Base-by-base conservation (phyloP, 2,888 invertebrate species). In the Netelia melanura region DNA sequence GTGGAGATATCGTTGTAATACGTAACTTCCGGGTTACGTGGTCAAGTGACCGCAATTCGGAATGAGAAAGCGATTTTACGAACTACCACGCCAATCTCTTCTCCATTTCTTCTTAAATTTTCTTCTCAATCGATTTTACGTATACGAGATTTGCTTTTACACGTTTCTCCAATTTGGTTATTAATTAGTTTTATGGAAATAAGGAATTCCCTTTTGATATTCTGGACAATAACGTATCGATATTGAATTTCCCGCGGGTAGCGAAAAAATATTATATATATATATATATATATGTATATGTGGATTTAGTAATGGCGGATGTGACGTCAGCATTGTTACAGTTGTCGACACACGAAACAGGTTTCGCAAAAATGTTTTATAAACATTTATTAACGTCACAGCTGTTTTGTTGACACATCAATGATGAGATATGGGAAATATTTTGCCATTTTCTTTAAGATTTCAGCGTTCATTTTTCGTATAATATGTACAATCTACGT, bases 1-100 rank as follows among this genome's bases (percentile, higher is more conserved):
- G 92, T 92, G 92, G 92, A 92, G 90, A 89, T 90, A 77, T 85
- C 64, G 62, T 78, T 38, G 62, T 58, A 78, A 72, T 72, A 74
- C 77, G 74, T 82, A 85, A 89, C 82, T 91, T 92, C 92, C 92
- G 90, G 91, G 78, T 81, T 91, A 90, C 91, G 91, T 91, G 91
- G 90, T 91, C 90, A 75, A 80, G 25, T 78, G 61, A 83, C 83
- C 83, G 80, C 64, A 38, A 67, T 80, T 80, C 58, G 48, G 67
- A 80, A n/a, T 25, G 14, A 58, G 56, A 67, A 56, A 30, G 17
- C 10, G n/a, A 76, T 21, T 64, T 74, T 74, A 61, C 61, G 61
- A 71, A 61, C 21, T 11, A 9, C 56, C 44, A 25, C 44, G 72
- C 61, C 44, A 44, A 56, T 71, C 74, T 74, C 48, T 44, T 10